Base-by-base conservation (phyloP, 2,113 vertebrate genomes). In the Oryzias melastigma region DNA sequence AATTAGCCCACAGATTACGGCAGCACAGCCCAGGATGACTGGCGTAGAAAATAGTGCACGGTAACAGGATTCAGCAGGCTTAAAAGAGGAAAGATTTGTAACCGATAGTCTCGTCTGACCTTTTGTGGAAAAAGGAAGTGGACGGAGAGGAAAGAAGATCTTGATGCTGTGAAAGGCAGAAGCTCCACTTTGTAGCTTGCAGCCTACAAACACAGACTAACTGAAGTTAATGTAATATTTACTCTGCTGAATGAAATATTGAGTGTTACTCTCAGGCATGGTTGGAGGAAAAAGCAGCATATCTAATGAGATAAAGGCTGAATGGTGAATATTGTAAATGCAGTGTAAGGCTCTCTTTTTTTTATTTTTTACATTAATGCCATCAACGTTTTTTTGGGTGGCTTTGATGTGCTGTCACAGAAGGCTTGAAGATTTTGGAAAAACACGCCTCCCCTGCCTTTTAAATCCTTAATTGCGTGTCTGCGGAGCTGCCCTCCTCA, bases 171-270 rank as follows among this genome's bases (percentile, higher is more conserved):
- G 48, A 58, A 64, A n/a, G 22, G 65, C 64, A 66, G 67, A 68
- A 24, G 25, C 57, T 60, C 59, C 18, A 52, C 65, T 85, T 83
- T 68, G 52, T 61, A 68, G 69, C 68, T 46, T 45, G 61, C 16
- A 17, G 29, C 80, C 51, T 7, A 6, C 25, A 66, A 79, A 82
- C 62, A 59, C 19, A 53, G 67, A 60, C 71, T 40, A 65, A 64
- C 81, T 68, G 70, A 74, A 69, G 71, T 83, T 85, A 72, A 85
- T 90, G 84, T 78, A 89, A 89, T 89, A 90, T 90, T 90, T 87
- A 89, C 81, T 80, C 68, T 58, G 41, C 42, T 50, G 84, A 64
- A 90, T 89, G 80, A 87, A 90, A 89, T 88, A 89, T 90, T 87
- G 74, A 89, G 78, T 58, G 65, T 84, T 81, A 73, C 62, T 83